Percentiles rank a stretch among this genome's conserved stretches.
These are phyloP conservation scores for Edolisoma coerulescens DNA, from an alignment of 2,113 vertebrate species.

Conservation along the genomic window DNA sequence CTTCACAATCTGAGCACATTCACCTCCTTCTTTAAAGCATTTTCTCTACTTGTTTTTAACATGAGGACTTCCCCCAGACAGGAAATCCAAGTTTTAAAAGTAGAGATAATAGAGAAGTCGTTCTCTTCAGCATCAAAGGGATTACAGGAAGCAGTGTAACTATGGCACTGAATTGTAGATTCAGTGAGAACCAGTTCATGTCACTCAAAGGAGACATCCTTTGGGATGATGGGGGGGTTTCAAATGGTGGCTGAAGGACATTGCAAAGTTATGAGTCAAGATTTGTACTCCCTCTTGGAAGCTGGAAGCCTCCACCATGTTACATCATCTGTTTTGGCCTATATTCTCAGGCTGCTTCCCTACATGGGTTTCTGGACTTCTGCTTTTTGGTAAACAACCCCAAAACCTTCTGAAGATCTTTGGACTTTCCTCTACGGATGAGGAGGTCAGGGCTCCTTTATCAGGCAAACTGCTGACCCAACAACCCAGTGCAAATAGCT, in stretches of 20 bases:
- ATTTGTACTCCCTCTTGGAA: background rate
- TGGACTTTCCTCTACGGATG: constrained; percentile 3
- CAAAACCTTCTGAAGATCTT: background rate
- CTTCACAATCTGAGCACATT: constrained; percentile 57
- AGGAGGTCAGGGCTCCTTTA: background rate
- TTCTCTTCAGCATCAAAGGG: constrained; percentile 18
- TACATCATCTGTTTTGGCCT: background rate
- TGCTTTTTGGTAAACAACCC: background rate
- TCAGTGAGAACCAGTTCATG: background rate
- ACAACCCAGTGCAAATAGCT: background rate
- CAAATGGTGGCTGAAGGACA: background rate
- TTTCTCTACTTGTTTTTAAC: background rate
- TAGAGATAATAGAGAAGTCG: constrained; percentile 9
- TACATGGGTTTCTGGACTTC: background rate
- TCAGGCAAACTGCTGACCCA: background rate
- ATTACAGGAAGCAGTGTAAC: background rate
- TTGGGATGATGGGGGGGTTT: background rate
- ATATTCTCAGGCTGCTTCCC: background rate
- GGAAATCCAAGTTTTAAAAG: constrained; percentile 46
- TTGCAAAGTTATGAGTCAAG: background rate
- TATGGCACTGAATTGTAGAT: background rate
- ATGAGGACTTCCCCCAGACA: background rate
- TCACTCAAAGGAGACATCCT: background rate
- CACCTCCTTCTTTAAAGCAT: constrained; percentile 14
- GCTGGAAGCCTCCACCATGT: background rate